Conservation (phyloP, 2,113 vertebrate genomes). For the Lepidothrix coronata region DNA sequence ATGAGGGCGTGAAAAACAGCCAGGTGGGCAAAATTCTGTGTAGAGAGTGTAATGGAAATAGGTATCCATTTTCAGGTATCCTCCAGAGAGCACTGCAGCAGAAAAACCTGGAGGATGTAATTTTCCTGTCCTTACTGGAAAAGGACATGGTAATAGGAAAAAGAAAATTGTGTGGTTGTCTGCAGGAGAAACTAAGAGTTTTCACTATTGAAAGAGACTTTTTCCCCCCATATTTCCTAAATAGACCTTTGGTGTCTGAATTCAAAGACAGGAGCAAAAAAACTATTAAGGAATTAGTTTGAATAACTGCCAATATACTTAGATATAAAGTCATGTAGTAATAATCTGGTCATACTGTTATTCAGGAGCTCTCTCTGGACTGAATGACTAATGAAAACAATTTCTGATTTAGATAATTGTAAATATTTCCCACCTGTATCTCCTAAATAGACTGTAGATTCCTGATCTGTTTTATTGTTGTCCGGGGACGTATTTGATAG, state of each 20-base stretch:
- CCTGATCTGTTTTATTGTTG: neutral
- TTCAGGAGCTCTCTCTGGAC: neutral
- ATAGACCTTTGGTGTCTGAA: neutral
- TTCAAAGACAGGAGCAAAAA: neutral
- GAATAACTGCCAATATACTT: neutral
- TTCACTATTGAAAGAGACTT: neutral
- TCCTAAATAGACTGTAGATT: neutral
- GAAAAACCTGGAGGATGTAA: neutral
- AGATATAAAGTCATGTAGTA: neutral
- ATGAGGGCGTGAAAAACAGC: neutral
- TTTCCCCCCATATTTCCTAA: neutral
- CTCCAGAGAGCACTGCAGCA: neutral
- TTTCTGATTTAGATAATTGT: neutral
- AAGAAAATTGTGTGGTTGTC: neutral
- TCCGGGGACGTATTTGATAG: neutral
- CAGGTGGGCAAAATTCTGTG: neutral
- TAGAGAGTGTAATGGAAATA: neutral
- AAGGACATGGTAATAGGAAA: neutral
- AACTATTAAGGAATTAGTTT: neutral
- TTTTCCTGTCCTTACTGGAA: constrained; percentile 31
- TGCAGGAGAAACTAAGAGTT: neutral
- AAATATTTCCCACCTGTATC: neutral
- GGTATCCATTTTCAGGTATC: neutral
- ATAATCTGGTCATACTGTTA: neutral
- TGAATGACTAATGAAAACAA: neutral